phyloP scores from a whole-genome alignment of 2,888 invertebrate species.

The Artemia sinica region DNA sequence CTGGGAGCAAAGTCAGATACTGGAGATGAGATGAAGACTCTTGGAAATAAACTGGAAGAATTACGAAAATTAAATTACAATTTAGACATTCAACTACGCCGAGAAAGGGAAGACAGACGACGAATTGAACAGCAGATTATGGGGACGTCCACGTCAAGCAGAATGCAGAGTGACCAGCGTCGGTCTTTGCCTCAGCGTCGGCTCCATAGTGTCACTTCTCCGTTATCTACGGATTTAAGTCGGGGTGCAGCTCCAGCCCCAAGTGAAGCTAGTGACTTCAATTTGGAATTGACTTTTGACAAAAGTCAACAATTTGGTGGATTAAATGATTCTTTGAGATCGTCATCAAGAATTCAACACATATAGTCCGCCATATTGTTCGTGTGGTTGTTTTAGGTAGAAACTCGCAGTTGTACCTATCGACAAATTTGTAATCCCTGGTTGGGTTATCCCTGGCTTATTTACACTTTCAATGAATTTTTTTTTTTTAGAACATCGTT shows the following conservation, averaged over 20 bases:
- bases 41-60: constrained; percentile 15
- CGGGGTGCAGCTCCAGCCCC: neutral
- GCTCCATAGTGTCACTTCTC: neutral
- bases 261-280: neutral
- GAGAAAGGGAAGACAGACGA: constrained; percentile 19
- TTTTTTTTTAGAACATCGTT: no score
- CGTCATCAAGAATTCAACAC: constrained; percentile 8
- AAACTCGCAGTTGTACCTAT: no score
- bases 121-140: constrained; percentile 18
- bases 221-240: neutral
- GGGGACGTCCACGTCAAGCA: constrained; percentile 10
- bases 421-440: no score
- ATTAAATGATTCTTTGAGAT: neutral
- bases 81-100: constrained; percentile 18
- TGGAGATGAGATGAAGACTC: neutral
- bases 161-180: neutral
- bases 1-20: neutral
- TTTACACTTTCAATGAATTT: no score
- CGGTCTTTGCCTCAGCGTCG: neutral
- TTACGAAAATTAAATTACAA: constrained; percentile 17
- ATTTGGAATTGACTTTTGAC: no score
- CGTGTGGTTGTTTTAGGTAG: no score
- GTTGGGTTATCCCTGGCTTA: no score
- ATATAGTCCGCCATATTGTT: neutral
- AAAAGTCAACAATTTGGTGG: neutral